Evolutionary conservation across 2,797 vertebrate genomes (phyloP).

Genomic region (Vespertilio murinus): DNA sequence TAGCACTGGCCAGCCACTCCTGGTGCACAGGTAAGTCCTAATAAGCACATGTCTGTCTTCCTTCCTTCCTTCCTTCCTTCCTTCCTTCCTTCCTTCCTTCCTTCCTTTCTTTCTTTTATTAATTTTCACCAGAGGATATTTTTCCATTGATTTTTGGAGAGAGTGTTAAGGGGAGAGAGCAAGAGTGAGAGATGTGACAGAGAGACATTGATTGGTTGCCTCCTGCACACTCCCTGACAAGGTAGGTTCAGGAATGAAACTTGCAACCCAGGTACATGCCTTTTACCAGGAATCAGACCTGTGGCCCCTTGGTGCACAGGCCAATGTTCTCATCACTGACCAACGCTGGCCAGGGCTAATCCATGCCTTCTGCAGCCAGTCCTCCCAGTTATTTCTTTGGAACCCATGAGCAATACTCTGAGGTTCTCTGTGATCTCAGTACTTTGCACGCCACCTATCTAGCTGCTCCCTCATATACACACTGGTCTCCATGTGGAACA

Average conservation of each 20-base stretch:
- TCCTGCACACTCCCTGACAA: neutral
- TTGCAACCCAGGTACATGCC: neutral
- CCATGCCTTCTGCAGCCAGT: neutral
- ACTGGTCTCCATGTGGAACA: neutral
- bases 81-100: no score
- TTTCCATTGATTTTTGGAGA: neutral
- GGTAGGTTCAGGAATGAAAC: neutral
- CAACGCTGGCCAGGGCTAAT: neutral
- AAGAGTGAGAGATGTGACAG: neutral
- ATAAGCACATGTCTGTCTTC: neutral
- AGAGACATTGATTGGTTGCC: neutral
- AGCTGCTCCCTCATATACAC: neutral
- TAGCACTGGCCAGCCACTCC: neutral
- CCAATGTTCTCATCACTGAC: neutral
- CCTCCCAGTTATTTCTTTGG: neutral
- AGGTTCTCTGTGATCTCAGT: neutral
- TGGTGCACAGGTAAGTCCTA: neutral
- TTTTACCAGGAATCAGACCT: neutral
- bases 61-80: no score
- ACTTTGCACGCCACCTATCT: neutral
- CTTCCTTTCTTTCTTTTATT: neutral
- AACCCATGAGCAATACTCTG: neutral
- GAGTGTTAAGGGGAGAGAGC: no score
- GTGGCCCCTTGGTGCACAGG: neutral
- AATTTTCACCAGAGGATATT: neutral